Evolutionary conservation across 2,113 vertebrate species (phyloP).

Genomic region (Morone chrysops): DNA sequence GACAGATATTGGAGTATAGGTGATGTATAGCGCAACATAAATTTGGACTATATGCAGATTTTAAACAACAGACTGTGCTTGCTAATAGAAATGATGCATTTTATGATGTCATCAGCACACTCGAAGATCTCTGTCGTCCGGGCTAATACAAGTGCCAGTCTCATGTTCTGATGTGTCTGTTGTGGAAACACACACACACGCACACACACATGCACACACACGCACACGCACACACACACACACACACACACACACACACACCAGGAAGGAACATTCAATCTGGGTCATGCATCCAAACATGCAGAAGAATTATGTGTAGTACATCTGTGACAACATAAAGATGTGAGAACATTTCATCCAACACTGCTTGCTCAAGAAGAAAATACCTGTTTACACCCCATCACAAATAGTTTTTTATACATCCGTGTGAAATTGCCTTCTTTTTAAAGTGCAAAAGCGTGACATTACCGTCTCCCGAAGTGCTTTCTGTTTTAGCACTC

Average conservation of each 20-base stretch:
- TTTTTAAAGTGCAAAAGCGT: slow-evolving; percentile 92
- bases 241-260: slow-evolving; percentile 9
- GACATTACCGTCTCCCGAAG: slow-evolving; percentile 93
- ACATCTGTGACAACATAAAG: slow-evolving; percentile 26
- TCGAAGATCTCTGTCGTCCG: background rate
- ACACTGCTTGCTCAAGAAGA: slow-evolving; percentile 85
- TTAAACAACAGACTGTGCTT: background rate
- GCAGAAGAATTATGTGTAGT: background rate
- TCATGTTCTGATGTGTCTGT: background rate
- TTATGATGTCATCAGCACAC: background rate
- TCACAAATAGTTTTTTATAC: slow-evolving; percentile 85
- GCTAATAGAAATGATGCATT: background rate
- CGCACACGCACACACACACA: background rate
- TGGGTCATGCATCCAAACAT: slow-evolving; percentile 30
- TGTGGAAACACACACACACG: background rate
- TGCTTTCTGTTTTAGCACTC: slow-evolving; percentile 91
- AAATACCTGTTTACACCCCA: slow-evolving; percentile 88
- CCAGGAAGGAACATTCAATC: slow-evolving; percentile 6
- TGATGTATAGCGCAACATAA: too few relatives aligned
- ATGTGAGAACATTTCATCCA: slow-evolving; percentile 21
- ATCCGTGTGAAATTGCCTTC: slow-evolving; percentile 84
- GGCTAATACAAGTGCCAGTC: background rate
- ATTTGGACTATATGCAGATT: too few relatives aligned
- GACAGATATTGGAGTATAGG: too few relatives aligned
- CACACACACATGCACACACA: background rate